Evolutionary conservation across 1,140 invertebrate species (phyloP).

Genomic region (Manduca sexta): DNA sequence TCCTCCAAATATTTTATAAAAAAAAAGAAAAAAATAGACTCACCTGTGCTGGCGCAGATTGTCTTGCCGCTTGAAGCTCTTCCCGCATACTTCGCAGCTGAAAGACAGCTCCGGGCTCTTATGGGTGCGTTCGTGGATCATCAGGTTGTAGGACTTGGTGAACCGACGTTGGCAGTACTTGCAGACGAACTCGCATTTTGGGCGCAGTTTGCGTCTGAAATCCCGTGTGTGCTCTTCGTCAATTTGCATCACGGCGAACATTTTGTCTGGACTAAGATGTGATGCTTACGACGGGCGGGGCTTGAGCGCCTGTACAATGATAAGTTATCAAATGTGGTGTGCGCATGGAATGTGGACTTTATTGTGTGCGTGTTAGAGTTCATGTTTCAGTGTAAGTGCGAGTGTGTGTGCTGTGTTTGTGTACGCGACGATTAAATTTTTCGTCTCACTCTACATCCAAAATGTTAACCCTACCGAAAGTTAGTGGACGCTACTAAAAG

Average conservation of each 20-base stretch:
- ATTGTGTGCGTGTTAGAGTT: conserved; percentile 14
- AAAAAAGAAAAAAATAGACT: conserved; percentile 29
- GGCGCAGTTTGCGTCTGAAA: conserved; percentile 93
- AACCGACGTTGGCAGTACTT: conserved; percentile 98
- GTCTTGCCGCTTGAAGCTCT: conserved; percentile 98
- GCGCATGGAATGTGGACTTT: conserved; percentile 22
- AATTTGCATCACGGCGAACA: conserved; percentile 91
- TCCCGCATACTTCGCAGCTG: conserved; percentile 98
- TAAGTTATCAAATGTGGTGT: conserved; percentile 51
- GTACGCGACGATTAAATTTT: conserved; percentile 5
- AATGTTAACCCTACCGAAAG: neutral
- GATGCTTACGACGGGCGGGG: conserved; percentile 64
- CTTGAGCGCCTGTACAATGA: conserved; percentile 63
- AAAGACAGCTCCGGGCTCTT: conserved; percentile 97
- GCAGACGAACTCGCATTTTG: conserved; percentile 99
- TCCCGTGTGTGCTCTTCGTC: conserved; percentile 92
- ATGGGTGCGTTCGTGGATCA: conserved; percentile 99
- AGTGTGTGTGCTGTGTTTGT: conserved; percentile 7
- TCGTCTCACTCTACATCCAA: conserved; percentile 3
- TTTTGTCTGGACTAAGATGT: conserved; percentile 75
- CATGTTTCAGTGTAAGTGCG: conserved; percentile 14
- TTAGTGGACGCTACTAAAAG: neutral
- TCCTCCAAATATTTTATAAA: too few relatives aligned
- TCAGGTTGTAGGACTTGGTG: conserved; percentile 99
- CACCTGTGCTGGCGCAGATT: conserved; percentile 96